Base-by-base conservation (phyloP, 1,140 invertebrate genomes). In the Scaptomyza graminum region DNA sequence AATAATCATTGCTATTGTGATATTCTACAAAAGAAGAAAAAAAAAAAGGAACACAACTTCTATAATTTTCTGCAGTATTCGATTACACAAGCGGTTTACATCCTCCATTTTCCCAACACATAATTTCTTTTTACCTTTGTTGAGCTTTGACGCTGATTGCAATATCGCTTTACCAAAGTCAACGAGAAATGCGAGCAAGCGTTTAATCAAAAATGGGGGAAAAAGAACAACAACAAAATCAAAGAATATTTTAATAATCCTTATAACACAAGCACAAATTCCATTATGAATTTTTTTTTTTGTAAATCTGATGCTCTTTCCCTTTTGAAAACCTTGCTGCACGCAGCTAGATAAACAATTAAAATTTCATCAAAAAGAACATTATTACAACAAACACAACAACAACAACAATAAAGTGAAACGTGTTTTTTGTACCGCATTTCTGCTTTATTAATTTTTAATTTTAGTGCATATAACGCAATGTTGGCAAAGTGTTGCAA, bases 391-490 rank as follows among this genome's bases (percentile, higher is more conserved):
- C 54, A 72, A 0, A 13, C 8, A 25, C 16, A 43, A 18, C 5
- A 57, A 56, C 28, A 31, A 34, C 8, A 31, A 3, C 5, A 44
- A 25, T n/a, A 57, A 49, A 28, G 16, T 13, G 13, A 37, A 46
- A 37, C 34, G 22, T 44, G 11, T 37, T 54, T 63, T 64, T 76
- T 44, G 41, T 31, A 67, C 7, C 28, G 7, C 31, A 9, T 34
- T 56, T 60, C 34, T 60, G 67, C 70, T 59, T 55, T 74, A 80
- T 80, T 80, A 80, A 81, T 73, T 81, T 73, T 81, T 81, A 81
- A 81, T 81, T 81, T 76, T 79, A 61, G 73, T 81, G 73, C 72
- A 80, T 76, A 80, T 79, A 75, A 62, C 18, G 57, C 11, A 25
- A 15, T 31, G 44, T 12, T 43, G 34, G 50, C 11, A 57, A 76